These are phyloP conservation scores for Sarcoramphus papa DNA, from an alignment of 2,797 vertebrate genomes.

Conservation along the genomic window DNA sequence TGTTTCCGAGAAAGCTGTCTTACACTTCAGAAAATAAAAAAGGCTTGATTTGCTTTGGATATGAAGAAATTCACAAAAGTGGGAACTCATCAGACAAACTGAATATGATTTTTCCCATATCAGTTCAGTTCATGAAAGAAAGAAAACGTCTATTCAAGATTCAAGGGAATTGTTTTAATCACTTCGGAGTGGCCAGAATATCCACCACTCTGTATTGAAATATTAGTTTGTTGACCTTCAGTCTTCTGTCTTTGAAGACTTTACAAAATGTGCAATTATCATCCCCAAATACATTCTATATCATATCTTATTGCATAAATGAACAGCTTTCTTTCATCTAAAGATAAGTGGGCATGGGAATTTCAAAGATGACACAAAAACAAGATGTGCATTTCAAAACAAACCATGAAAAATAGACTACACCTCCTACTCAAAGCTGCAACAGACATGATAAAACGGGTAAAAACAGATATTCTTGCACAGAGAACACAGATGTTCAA, in stretches of 20 bases:
- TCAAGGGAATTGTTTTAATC: neutral
- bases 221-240: neutral
- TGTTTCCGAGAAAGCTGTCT: neutral
- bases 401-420: slow-evolving; percentile 57
- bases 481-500: slow-evolving; percentile 38
- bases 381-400: slow-evolving; percentile 65
- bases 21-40: neutral
- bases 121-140: neutral
- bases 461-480: slow-evolving; percentile 19
- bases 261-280: neutral
- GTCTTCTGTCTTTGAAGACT: neutral
- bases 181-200: neutral
- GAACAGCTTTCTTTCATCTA: slow-evolving; percentile 43
- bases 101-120: neutral
- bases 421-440: slow-evolving; percentile 53
- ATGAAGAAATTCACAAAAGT: neutral
- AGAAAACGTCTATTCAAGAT: neutral
- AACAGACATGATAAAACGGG: slow-evolving; percentile 24
- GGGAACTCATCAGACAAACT: neutral
- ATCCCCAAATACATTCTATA: neutral
- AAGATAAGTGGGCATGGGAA: slow-evolving; percentile 34
- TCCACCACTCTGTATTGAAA: neutral
- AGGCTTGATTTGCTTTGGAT: neutral
- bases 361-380: slow-evolving; percentile 57
- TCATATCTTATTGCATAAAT: slow-evolving; percentile 24